These are phyloP conservation scores for Eupeodes latifasciatus DNA, from an alignment of 2,888 invertebrate genomes.

Conservation along the genomic window DNA sequence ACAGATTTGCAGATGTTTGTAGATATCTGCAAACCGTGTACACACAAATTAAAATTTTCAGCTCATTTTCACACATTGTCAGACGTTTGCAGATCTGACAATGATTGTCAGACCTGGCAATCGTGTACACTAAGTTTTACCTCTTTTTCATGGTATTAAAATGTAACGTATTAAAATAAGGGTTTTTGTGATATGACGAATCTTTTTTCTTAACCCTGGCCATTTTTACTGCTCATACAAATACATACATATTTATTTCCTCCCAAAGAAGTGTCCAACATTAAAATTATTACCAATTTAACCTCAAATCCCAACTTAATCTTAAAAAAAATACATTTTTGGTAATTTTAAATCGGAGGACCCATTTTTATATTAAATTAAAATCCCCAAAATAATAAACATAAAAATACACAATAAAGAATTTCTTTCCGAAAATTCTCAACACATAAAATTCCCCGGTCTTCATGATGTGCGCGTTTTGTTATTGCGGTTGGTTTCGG, in stretches of 20 bases:
- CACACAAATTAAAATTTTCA: too few species aligned
- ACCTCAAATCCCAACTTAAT: not conserved
- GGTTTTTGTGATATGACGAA: not conserved
- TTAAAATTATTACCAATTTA: conserved; percentile 4
- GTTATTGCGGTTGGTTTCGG: not conserved
- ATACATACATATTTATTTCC: not conserved
- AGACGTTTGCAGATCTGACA: too few species aligned
- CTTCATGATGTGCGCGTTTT: not conserved
- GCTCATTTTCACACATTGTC: too few species aligned
- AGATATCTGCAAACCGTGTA: too few species aligned
- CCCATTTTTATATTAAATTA: not conserved
- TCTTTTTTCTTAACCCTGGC: not conserved
- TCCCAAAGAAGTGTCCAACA: conserved; percentile 6
- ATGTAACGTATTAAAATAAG: not conserved
- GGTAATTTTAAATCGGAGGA: not conserved
- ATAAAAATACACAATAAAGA: conserved; percentile 1
- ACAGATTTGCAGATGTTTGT: too few species aligned
- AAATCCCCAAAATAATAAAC: not conserved
- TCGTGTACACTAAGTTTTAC: too few species aligned
- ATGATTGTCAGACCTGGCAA: too few species aligned
- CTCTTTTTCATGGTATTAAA: too few species aligned
- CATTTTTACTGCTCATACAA: not conserved
- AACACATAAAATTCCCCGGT: not conserved
- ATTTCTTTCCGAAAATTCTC: conserved; percentile 17
- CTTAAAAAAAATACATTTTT: not conserved